Conservation (phyloP, 1,140 invertebrate species). For the Zaprionus davidi region DNA sequence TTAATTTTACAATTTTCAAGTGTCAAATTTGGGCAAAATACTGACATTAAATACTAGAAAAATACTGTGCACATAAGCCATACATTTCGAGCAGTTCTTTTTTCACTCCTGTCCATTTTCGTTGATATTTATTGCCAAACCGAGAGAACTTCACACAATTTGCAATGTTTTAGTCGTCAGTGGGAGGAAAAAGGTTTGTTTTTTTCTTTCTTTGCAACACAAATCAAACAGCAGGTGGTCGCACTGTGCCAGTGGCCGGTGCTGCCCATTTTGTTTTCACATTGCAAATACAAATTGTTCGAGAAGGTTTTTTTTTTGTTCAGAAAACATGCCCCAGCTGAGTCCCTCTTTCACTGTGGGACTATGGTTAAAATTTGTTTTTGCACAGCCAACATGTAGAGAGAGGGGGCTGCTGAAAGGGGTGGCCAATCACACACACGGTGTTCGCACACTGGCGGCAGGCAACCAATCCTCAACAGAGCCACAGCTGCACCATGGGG, state of each 20-base stretch:
- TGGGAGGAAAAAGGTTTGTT: slow-evolving; percentile 15
- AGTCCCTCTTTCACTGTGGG: neutral
- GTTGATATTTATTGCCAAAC: slow-evolving; percentile 19
- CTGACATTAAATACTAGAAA: neutral
- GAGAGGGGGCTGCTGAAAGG: neutral
- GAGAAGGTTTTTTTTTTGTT: slow-evolving; percentile 20
- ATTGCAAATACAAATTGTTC: slow-evolving; percentile 79
- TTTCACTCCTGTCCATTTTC: slow-evolving; percentile 4
- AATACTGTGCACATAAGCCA: neutral
- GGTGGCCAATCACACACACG: slow-evolving; percentile 7
- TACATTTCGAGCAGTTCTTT: neutral
- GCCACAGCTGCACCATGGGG: neutral
- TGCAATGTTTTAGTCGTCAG: neutral
- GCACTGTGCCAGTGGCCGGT: neutral
- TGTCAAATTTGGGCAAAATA: neutral
- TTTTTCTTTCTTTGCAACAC: slow-evolving; percentile 26
- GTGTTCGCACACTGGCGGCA: neutral
- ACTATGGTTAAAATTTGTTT: slow-evolving; percentile 43
- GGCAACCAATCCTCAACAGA: neutral
- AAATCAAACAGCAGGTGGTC: slow-evolving; percentile 79
- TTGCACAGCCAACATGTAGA: slow-evolving; percentile 14
- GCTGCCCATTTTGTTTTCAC: slow-evolving; percentile 70
- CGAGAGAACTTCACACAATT: slow-evolving; percentile 15
- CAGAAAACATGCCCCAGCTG: slow-evolving; percentile 37
- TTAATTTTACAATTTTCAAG: neutral